phyloP scores from a whole-genome alignment of 2,888 invertebrate species.

The Marronus borbonicus region DNA sequence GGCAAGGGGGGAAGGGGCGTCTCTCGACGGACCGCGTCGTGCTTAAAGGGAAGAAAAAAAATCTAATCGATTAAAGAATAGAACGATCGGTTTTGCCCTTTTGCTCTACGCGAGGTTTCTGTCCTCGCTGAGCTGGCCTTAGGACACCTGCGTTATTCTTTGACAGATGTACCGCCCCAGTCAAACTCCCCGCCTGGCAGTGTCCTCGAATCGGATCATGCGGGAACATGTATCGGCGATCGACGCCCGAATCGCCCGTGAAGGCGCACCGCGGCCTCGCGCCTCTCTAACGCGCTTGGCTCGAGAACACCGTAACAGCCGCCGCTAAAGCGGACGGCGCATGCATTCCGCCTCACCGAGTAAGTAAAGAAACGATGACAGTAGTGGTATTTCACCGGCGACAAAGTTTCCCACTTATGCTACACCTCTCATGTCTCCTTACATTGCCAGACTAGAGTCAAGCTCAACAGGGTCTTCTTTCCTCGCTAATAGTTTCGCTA shows the following conservation, averaged over 20 bases:
- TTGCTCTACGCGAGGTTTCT: constrained; percentile 55
- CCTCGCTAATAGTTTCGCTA: too few species aligned
- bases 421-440: constrained; percentile 57
- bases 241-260: neutral
- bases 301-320: constrained; percentile 10
- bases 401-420: constrained; percentile 54
- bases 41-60: too few species aligned
- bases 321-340: constrained; percentile 8
- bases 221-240: neutral
- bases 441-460: constrained; percentile 52
- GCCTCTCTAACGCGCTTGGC: too few species aligned
- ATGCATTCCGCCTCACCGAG: constrained; percentile 33
- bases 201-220: constrained; percentile 31
- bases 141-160: constrained; percentile 73
- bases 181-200: constrained; percentile 67
- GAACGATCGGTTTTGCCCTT: too few species aligned
- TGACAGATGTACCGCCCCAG: constrained; percentile 61
- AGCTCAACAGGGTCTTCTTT: too few species aligned
- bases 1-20: too few species aligned
- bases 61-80: too few species aligned
- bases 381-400: constrained; percentile 55
- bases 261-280: too few species aligned
- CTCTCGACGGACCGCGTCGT: too few species aligned
- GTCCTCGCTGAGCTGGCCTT: constrained; percentile 64
- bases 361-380: constrained; percentile 54